Evolutionary conservation across 1,140 invertebrate genomes (phyloP), one percentile per base, ranked within the genome.

Genomic region (Bombus consobrinus): DNA sequence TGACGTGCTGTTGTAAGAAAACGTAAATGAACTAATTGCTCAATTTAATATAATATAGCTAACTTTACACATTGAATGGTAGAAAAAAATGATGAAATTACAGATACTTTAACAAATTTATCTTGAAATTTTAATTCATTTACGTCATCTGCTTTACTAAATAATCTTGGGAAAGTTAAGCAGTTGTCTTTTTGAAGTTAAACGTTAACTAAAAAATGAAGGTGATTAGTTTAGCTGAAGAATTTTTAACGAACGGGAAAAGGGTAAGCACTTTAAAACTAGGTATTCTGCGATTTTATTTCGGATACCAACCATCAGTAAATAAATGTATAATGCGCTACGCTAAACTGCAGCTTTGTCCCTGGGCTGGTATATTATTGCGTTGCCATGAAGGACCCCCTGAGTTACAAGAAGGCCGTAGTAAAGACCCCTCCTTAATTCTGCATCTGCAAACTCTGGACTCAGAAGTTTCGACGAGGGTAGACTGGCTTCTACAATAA

Each of bases 241-340:
- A n/a, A 62, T 12, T n/a, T n/a, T 62, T 62, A n/a, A n/a, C 59
- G 59, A 4, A 0, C 12, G 12, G 82, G 64, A 89, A 92, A 93
- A 87, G 89, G 86, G 90, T 91, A 87, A 81, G 71, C 69, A 81
- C 39, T 82, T 41, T 53, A 83, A 89, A 89, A 78, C 83, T 86
- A 53, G 71, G 76, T 83, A 88, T 88, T 94, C 94, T 94, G 94
- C 93, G 91, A 91, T 93, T 94, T 94, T 94, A 94, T 94, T 94
- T 93, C 81, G 90, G 92, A 85, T 91, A 91, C 88, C 76, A 88
- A 88, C 75, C 77, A 71, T 83, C 83, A 91, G 79, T 92, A 93
- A 93, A 93, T 88, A 81, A 47, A 18, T 47, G 1, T 85, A 93
- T 94, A 93, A 93, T 92, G 87, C 82, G 85, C 82, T 76, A 57